Percentiles rank a stretch among this genome's conserved stretches.
Conservation (phyloP, 2,888 invertebrate species). For the Liopterus haemorrhoidalis region DNA sequence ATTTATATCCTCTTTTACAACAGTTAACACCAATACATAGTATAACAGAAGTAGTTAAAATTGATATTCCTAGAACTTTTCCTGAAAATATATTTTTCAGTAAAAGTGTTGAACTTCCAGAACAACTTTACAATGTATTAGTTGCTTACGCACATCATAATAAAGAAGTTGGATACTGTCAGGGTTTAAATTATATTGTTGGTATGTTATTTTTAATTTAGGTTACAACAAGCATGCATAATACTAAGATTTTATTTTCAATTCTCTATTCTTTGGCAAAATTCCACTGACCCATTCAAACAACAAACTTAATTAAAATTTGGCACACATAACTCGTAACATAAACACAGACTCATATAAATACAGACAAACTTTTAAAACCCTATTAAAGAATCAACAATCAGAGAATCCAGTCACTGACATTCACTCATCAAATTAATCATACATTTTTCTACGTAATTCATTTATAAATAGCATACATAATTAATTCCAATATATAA, state of each 20-base stretch:
- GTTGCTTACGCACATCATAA: conserved; percentile 87
- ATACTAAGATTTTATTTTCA: neutral
- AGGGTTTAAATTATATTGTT: conserved; percentile 91
- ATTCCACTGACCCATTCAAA: too few relatives aligned
- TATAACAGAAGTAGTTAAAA: conserved; percentile 74
- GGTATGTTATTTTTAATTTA: conserved; percentile 43
- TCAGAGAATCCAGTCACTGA: too few relatives aligned
- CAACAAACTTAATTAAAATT: too few relatives aligned
- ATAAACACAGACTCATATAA: too few relatives aligned
- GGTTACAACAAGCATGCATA: neutral
- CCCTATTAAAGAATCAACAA: too few relatives aligned
- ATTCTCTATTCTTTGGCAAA: neutral
- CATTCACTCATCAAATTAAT: too few relatives aligned
- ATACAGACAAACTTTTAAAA: too few relatives aligned
- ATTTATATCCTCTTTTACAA: conserved; percentile 63
- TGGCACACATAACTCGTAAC: too few relatives aligned
- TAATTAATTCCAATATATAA: too few relatives aligned
- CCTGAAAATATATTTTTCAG: conserved; percentile 92
- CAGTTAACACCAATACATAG: conserved; percentile 64
- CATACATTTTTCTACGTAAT: too few relatives aligned
- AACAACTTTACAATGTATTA: conserved; percentile 77
- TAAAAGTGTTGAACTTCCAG: conserved; percentile 64
- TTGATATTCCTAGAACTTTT: conserved; percentile 88
- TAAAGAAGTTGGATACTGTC: conserved; percentile 84
- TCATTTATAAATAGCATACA: too few relatives aligned